Evolutionary conservation across 2,113 vertebrate genomes (phyloP), one percentile per base, ranked within the genome.

Genomic region (Gila orcuttii): DNA sequence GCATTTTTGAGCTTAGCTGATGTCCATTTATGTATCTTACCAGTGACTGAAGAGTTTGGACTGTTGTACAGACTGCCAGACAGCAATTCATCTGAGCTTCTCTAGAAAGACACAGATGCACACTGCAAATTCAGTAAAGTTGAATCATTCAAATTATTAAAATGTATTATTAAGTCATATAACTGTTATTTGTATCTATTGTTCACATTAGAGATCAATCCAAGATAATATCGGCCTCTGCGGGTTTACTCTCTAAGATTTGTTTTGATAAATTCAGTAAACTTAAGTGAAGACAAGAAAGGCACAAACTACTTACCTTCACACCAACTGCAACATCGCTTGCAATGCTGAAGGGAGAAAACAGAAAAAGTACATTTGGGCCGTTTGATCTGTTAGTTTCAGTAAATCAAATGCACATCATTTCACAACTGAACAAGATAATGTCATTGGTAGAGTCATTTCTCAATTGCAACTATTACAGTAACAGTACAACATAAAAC

Each of bases 41-140:
- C 97, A 83, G 97, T 96, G 94, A 99, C 95, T 8, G 97, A 96
- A 19, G 98, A 96, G 93, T 93, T 97, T 75, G 97, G 96, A 93
- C 97, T 97, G 96, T 93, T 98, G 94, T 98, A 98, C 93, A 99
- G 96, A 95, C 93, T 97, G 91, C 96, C 95, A 91, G 96, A 96
- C 93, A 97, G 95, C 93, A 99, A 96, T 95, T 99, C 98, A 94
- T 99, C 98, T 94, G 98, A 99, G 96, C 97, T 97, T 96, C 97
- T 98, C 98, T 99, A 93, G 59, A 62, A 85, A 60, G n/a, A 85
- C 60, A 68, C 59, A 69, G 21, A 75, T 23, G 15, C 21, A 84
- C 39, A 74, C 15, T 62, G 64, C 6, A 73, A 50, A 82, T 23
- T 60, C 64, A 77, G 80, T 33, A 69, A 81, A 28, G 28, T 28